Evolutionary conservation across 1,140 invertebrate genomes (phyloP).

Genomic region (Drosophila bipectinata): DNA sequence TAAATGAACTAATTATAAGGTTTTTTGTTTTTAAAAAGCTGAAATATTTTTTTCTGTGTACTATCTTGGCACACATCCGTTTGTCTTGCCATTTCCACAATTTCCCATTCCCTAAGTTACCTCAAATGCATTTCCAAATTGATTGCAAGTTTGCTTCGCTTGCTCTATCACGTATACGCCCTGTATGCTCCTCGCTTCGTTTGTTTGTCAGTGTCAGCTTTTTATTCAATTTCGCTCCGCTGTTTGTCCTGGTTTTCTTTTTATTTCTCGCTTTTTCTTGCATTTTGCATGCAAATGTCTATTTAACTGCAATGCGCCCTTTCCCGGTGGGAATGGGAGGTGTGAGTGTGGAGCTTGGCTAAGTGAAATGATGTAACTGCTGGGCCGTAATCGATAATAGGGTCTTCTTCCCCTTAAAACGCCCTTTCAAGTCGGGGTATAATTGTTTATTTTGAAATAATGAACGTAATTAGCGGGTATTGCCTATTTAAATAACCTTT

Average conservation of each 20-base stretch:
- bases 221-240: constrained; percentile 73
- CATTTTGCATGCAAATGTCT: constrained; percentile 79
- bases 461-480: neutral
- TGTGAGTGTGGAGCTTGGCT: constrained; percentile 22
- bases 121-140: constrained; percentile 72
- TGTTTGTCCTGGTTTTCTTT: constrained; percentile 74
- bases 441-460: constrained; percentile 26
- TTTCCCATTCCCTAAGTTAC: constrained; percentile 23
- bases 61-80: constrained; percentile 30
- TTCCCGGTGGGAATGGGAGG: constrained; percentile 28
- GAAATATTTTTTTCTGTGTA: constrained; percentile 4
- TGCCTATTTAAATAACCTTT: neutral
- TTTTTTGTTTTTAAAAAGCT: neutral
- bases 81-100: constrained; percentile 29
- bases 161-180: constrained; percentile 56
- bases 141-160: constrained; percentile 75
- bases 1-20: neutral
- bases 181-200: constrained; percentile 38
- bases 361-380: constrained; percentile 80
- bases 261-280: constrained; percentile 49
- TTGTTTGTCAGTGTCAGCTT: constrained; percentile 64
- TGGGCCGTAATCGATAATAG: constrained; percentile 70
- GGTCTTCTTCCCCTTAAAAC: neutral
- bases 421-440: constrained; percentile 8
- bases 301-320: constrained; percentile 76